Evolutionary conservation across 2,888 invertebrate species (phyloP).

Genomic region (Apantesis nais): DNA sequence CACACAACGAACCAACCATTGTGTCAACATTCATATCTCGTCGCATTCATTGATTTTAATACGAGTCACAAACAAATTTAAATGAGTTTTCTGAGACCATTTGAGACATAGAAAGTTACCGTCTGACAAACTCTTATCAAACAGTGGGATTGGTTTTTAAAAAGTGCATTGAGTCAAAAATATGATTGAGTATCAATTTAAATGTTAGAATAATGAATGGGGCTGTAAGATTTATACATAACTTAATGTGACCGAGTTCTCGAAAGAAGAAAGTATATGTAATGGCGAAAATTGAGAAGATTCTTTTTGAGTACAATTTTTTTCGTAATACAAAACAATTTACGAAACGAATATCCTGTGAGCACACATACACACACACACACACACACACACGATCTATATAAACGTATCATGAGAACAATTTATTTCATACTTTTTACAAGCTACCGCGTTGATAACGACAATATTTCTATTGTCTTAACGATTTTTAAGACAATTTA

Average conservation of each 20-base stretch:
- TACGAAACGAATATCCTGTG: background rate
- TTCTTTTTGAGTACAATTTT: background rate
- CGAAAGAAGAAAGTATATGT: no score
- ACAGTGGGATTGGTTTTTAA: background rate
- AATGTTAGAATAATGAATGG: no score
- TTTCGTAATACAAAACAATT: background rate
- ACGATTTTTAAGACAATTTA: conserved; percentile 17
- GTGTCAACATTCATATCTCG: conserved; percentile 61
- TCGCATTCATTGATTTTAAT: conserved; percentile 56
- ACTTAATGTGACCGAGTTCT: no score
- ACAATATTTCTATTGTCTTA: background rate
- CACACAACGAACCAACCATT: conserved; percentile 54
- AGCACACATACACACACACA: no score
- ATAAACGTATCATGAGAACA: background rate
- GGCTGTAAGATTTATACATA: no score
- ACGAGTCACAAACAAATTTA: conserved; percentile 42
- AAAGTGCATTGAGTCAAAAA: background rate
- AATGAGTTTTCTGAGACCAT: conserved; percentile 14
- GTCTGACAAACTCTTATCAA: background rate
- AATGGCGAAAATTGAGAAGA: background rate
- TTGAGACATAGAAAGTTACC: conserved; percentile 6
- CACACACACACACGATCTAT: no score
- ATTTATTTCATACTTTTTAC: background rate
- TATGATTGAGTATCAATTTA: background rate
- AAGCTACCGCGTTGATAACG: background rate